Evolutionary conservation across 2,797 vertebrate species (phyloP).

Genomic region (Tolypeutes matacus): DNA sequence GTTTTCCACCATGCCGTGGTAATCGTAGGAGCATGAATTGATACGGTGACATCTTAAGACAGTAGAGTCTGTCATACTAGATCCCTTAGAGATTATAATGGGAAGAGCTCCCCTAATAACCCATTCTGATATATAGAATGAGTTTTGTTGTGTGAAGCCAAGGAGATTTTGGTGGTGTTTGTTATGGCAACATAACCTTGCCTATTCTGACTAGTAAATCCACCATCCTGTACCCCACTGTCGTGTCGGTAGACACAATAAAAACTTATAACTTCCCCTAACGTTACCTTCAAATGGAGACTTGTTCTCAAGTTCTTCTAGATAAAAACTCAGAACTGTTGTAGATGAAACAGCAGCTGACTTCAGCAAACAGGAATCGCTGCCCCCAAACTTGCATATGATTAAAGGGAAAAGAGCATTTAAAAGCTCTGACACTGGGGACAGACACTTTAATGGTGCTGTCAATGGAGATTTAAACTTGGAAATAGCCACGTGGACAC

Average conservation of each 20-base stretch:
- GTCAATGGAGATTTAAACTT: slow-evolving; percentile 35
- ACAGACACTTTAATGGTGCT: slow-evolving; percentile 52
- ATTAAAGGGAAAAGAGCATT: slow-evolving; percentile 5
- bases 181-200: too few relatives aligned
- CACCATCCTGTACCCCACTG: too few relatives aligned
- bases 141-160: not conserved
- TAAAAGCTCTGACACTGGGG: not conserved
- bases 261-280: not conserved
- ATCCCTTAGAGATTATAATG: not conserved
- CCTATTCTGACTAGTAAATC: not conserved
- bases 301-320: not conserved
- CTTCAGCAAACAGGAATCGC: not conserved
- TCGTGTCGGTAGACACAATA: not conserved
- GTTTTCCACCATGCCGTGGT: not conserved
- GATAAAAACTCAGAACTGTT: not conserved
- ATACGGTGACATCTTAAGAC: not conserved
- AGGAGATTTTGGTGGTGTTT: not conserved
- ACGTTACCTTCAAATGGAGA: not conserved
- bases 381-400: not conserved
- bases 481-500: slow-evolving; percentile 7
- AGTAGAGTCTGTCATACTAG: not conserved
- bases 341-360: not conserved
- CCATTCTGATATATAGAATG: not conserved
- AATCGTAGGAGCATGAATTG: too few relatives aligned
- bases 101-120: not conserved